Percentiles rank a stretch among this genome's conserved stretches.
phyloP scores from a whole-genome alignment of 2,113 vertebrate species.

The Lota lota region DNA sequence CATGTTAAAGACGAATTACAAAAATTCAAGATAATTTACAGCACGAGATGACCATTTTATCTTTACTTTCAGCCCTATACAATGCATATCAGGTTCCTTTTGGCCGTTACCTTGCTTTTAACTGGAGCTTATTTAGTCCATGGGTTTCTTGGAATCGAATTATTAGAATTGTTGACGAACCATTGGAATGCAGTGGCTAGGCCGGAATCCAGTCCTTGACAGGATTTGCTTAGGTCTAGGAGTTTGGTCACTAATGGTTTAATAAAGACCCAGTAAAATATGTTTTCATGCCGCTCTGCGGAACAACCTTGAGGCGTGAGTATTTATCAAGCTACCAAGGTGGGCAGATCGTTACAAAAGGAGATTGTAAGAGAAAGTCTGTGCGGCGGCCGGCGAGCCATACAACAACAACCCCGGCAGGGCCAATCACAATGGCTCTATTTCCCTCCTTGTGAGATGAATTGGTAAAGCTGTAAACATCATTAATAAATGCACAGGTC shows the following conservation, averaged over 20 bases:
- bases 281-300: conserved; percentile 9
- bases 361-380: conserved; percentile 5
- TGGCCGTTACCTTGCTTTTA: too few species aligned
- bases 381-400: conserved; percentile 1
- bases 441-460: not conserved
- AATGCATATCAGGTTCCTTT: too few species aligned
- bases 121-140: too few species aligned
- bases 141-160: too few species aligned
- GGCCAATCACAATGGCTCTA: not conserved
- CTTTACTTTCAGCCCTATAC: too few species aligned
- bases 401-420: conserved; percentile 11
- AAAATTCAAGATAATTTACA: too few species aligned
- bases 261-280: conserved; percentile 21
- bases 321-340: conserved; percentile 23
- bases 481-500: not conserved
- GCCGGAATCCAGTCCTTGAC: too few species aligned
- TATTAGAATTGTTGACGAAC: too few species aligned
- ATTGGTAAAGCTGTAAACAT: not conserved
- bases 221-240: too few species aligned
- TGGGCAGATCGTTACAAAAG: not conserved
- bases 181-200: conserved; percentile 14
- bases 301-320: conserved; percentile 14
- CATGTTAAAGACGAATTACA: too few species aligned
- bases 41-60: too few species aligned
- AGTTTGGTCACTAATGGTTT: conserved; percentile 27